These are phyloP conservation scores for Ctenopoma multispine DNA, from an alignment of 2,797 vertebrate genomes.

Conservation along the genomic window DNA sequence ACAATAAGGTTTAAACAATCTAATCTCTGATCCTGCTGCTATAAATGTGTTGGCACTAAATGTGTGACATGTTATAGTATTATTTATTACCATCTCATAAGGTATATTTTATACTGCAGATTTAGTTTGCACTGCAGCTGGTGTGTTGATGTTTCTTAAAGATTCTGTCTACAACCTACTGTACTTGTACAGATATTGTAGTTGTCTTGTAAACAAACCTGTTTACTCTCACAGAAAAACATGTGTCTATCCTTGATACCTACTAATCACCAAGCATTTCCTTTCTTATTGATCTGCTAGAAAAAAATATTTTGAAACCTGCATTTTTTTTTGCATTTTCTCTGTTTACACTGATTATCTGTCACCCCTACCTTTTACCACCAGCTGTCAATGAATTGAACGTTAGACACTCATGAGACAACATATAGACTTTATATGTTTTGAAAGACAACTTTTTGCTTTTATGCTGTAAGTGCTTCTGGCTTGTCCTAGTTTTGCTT, in stretches of 20 bases:
- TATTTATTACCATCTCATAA: conserved; percentile 28
- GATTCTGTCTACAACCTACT: conserved; percentile 2
- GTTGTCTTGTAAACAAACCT: conserved; percentile 22
- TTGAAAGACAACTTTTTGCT: background rate
- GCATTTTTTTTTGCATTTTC: background rate
- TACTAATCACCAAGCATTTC: background rate
- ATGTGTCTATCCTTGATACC: background rate
- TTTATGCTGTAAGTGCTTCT: background rate
- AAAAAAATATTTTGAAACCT: background rate
- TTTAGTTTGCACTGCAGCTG: conserved; percentile 11
- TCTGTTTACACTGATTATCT: background rate
- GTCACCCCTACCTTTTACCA: background rate
- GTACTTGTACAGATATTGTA: background rate
- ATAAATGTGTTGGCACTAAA: conserved; percentile 44
- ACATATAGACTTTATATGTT: background rate
- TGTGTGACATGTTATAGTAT: conserved; percentile 36
- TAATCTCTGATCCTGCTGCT: conserved; percentile 24
- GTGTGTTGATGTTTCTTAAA: background rate
- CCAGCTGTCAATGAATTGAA: conserved; percentile 3
- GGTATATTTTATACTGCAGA: conserved; percentile 33
- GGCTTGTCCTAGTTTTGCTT: conserved; percentile 20
- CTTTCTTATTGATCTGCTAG: background rate
- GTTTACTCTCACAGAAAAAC: conserved; percentile 11
- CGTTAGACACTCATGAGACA: background rate
- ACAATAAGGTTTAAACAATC: conserved; percentile 13